A percentile compares a stretch with the other conserved stretches of the same genome.
These are phyloP conservation scores for Sebastes cheni DNA, from an alignment of 2,797 vertebrate genomes.

Conservation along the genomic window DNA sequence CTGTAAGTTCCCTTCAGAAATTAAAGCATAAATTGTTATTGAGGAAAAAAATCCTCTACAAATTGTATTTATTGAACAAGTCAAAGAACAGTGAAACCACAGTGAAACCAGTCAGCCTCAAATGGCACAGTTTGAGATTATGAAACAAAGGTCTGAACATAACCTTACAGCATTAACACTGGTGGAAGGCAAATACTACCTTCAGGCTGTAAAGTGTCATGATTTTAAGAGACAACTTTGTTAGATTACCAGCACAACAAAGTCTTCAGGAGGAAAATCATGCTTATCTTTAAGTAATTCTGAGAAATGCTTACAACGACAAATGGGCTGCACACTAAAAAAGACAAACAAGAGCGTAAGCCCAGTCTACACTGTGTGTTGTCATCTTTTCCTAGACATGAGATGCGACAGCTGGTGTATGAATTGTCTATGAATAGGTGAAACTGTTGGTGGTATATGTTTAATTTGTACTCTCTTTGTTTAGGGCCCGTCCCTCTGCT, in stretches of 20 bases:
- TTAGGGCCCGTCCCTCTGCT: conserved; percentile 87
- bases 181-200: not conserved
- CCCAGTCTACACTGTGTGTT: not conserved
- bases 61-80: not conserved
- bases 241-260: not conserved
- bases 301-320: not conserved
- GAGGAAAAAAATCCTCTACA: not conserved
- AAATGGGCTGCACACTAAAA: not conserved
- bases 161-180: not conserved
- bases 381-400: not conserved
- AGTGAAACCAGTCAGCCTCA: not conserved
- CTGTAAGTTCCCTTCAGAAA: conserved; percentile 83
- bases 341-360: not conserved
- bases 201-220: not conserved
- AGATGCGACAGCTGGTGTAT: not conserved
- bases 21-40: not conserved
- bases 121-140: not conserved
- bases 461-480: conserved; percentile 46
- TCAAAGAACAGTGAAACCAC: not conserved
- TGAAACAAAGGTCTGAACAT: not conserved
- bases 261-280: not conserved
- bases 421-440: not conserved
- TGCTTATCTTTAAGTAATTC: not conserved
- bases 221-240: not conserved
- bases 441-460: conserved; percentile 1